phyloP scores from a whole-genome alignment of 2,888 invertebrate genomes.

The Furcula furcula region DNA sequence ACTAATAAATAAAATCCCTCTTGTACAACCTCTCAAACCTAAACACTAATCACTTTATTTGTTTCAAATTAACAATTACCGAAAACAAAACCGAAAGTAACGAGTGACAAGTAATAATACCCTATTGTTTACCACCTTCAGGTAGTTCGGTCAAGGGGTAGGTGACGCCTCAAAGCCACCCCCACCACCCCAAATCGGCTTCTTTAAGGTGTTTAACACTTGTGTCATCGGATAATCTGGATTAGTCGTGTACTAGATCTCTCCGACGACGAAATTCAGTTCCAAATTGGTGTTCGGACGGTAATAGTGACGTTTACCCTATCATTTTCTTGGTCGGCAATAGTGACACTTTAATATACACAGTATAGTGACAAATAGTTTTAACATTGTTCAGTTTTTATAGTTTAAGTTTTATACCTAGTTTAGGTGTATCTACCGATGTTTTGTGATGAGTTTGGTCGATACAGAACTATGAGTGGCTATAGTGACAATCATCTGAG shows the following conservation, averaged over 20 bases:
- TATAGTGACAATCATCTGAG: slow-evolving; percentile 45
- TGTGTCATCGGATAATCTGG: slow-evolving; percentile 46
- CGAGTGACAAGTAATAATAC: slow-evolving; percentile 2
- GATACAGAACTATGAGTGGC: slow-evolving; percentile 36
- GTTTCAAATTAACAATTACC: slow-evolving; percentile 3
- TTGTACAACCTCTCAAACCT: background rate
- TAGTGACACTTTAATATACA: no score
- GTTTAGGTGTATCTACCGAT: slow-evolving; percentile 3
- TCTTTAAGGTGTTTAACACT: slow-evolving; percentile 36
- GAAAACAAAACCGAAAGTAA: slow-evolving; percentile 4
- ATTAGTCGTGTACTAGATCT: slow-evolving; percentile 43
- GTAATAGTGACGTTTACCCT: slow-evolving; percentile 3
- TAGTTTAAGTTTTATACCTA: no score
- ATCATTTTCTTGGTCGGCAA: no score
- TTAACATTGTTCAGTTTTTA: no score
- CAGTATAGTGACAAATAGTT: no score
- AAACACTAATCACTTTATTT: slow-evolving; percentile 1
- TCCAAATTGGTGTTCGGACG: slow-evolving; percentile 2
- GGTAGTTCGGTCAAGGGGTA: slow-evolving; percentile 30
- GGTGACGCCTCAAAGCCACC: slow-evolving; percentile 23
- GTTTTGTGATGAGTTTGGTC: slow-evolving; percentile 5
- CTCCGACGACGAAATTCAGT: slow-evolving; percentile 22
- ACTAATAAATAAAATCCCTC: background rate
- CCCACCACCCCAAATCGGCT: slow-evolving; percentile 37
- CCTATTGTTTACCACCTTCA: slow-evolving; percentile 32